Conservation (phyloP, 2,888 invertebrate species). For the Portevinia maculata region DNA sequence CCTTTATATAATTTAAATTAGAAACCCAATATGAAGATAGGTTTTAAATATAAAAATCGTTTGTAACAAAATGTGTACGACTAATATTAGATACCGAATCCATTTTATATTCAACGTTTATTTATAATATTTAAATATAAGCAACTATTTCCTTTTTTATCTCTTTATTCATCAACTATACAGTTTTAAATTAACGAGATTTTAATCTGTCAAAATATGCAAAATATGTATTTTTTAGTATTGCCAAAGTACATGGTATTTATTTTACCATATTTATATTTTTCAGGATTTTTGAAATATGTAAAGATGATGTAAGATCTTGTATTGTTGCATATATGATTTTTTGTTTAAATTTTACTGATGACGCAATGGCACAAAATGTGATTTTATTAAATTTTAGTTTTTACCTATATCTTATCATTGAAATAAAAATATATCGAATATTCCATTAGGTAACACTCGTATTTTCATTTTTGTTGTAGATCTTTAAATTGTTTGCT, state of each 20-base stretch:
- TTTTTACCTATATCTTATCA: constrained; percentile 34
- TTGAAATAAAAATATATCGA: constrained; percentile 51
- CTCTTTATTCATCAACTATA: no score
- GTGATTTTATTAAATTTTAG: constrained; percentile 57
- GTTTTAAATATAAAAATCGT: constrained; percentile 1
- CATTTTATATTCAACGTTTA: constrained; percentile 33
- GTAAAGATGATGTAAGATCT: constrained; percentile 2
- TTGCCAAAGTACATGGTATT: constrained; percentile 20
- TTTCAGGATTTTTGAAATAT: constrained; percentile 4
- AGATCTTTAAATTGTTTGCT: no score
- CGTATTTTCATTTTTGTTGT: not conserved
- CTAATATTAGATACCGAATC: constrained; percentile 35
- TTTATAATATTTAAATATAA: no score
- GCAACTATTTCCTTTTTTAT: no score
- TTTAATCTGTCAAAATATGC: not conserved
- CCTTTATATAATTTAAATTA: constrained; percentile 80
- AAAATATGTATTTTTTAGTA: constrained; percentile 8
- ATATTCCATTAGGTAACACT: constrained; percentile 17
- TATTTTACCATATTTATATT: not conserved
- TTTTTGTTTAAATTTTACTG: constrained; percentile 41
- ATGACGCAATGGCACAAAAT: constrained; percentile 60
- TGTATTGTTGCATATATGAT: constrained; percentile 10
- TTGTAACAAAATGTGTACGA: no score
- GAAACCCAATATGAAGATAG: constrained; percentile 5
- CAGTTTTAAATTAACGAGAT: no score